Percentiles rank a stretch among this genome's conserved stretches.
phyloP scores from a whole-genome alignment of 2,113 vertebrate genomes.

The Herpetotheres cachinnans region DNA sequence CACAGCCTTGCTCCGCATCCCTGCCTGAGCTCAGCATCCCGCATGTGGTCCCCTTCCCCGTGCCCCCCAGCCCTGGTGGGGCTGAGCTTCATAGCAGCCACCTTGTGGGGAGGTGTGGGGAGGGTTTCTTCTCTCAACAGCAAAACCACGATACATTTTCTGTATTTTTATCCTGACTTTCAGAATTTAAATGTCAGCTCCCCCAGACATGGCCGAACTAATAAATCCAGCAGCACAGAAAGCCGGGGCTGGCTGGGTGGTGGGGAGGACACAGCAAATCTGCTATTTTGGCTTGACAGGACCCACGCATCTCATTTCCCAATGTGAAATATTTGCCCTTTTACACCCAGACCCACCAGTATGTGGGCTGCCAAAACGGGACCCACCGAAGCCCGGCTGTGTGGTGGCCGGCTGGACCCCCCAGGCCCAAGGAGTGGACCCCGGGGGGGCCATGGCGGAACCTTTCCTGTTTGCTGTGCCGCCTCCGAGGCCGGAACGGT shows the following conservation, averaged over 20 bases:
- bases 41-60: fast-evolving
- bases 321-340: neutral
- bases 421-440: neutral
- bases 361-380: neutral
- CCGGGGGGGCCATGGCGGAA: neutral
- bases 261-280: neutral
- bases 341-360: neutral
- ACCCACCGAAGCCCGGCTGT: fast-evolving
- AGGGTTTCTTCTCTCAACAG: neutral
- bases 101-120: too few species aligned
- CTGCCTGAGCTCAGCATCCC: neutral
- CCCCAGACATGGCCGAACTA: fast-evolving
- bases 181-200: neutral
- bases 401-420: neutral
- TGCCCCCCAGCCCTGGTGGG: neutral
- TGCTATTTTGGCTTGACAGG: fast-evolving
- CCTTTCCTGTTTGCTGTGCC: neutral
- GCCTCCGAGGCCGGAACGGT: neutral
- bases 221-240: neutral
- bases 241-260: neutral
- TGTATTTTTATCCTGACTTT: neutral
- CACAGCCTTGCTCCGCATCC: fast-evolving
- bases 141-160: neutral
- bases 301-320: neutral
- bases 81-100: neutral